Evolutionary conservation across 2,113 vertebrate species (phyloP).

Genomic region (Platichthys stellatus): DNA sequence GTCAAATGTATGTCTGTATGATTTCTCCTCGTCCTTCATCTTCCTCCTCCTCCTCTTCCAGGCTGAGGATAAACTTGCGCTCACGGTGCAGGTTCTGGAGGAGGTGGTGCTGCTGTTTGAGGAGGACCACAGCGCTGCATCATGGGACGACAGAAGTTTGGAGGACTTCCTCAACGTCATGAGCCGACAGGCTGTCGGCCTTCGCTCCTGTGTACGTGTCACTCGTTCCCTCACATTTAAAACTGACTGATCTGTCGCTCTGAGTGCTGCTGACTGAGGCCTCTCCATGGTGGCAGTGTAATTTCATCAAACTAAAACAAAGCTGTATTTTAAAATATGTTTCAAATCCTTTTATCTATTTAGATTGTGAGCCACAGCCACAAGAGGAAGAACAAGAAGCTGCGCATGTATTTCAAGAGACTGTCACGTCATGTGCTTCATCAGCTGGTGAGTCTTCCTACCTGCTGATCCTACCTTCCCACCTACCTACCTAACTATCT

Average conservation of each 20-base stretch:
- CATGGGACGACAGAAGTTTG: conserved; percentile 64
- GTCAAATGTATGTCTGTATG: too few relatives aligned
- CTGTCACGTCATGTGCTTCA: conserved; percentile 35
- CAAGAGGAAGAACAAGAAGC: conserved; percentile 55
- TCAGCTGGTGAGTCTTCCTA: conserved; percentile 32
- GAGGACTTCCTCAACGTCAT: conserved; percentile 61
- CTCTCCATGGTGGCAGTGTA: too few relatives aligned
- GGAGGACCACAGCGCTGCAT: conserved; percentile 46
- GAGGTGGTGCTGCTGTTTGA: conserved; percentile 56
- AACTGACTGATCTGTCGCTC: too few relatives aligned
- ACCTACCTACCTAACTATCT: too few relatives aligned
- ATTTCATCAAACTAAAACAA: neutral
- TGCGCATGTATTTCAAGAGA: conserved; percentile 66
- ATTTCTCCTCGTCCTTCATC: too few relatives aligned
- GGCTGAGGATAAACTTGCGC: conserved; percentile 59
- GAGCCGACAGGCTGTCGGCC: conserved; percentile 39
- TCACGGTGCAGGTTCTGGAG: conserved; percentile 62
- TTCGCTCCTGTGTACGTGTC: conserved; percentile 71
- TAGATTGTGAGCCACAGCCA: conserved; percentile 14
- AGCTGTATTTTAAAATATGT: too few relatives aligned
- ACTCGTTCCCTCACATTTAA: too few relatives aligned
- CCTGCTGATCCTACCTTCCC: too few relatives aligned
- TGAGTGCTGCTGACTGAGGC: neutral
- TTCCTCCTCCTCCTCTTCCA: conserved; percentile 27
- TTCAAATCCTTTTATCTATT: neutral